Evolutionary conservation across 2,113 vertebrate genomes (phyloP).

Genomic region (Pungitius pungitius): DNA sequence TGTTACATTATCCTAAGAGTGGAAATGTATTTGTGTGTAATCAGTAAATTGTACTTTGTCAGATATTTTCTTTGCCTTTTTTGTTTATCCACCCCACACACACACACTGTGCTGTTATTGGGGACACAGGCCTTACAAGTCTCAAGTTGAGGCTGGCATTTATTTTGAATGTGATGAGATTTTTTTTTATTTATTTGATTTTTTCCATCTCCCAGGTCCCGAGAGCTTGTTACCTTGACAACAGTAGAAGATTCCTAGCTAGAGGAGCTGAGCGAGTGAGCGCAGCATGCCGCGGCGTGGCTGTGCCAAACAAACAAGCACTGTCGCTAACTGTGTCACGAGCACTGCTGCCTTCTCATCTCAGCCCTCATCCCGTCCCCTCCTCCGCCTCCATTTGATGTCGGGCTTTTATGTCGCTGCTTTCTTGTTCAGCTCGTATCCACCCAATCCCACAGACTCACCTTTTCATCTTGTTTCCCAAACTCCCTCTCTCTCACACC

Average conservation of each 20-base stretch:
- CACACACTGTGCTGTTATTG: constrained; percentile 2
- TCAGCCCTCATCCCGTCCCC: constrained; percentile 31
- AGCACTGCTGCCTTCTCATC: constrained; percentile 64
- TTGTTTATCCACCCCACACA: neutral
- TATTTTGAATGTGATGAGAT: constrained; percentile 69
- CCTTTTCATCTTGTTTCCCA: constrained; percentile 18
- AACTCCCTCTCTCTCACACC: neutral
- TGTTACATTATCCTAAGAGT: neutral
- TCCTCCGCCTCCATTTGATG: constrained; percentile 49
- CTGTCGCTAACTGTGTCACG: constrained; percentile 77
- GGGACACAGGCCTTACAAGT: constrained; percentile 31
- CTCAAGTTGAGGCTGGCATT: constrained; percentile 62
- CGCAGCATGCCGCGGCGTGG: constrained; percentile 61
- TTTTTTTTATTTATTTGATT: constrained; percentile 50
- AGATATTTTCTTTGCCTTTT: too few species aligned
- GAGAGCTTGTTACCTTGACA: constrained; percentile 83
- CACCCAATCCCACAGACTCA: constrained; percentile 29
- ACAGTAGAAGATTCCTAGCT: constrained; percentile 75
- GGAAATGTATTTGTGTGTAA: neutral
- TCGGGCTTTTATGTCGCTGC: constrained; percentile 50
- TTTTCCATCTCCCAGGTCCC: constrained; percentile 28
- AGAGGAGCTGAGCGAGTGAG: constrained; percentile 64
- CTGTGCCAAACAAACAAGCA: constrained; percentile 76
- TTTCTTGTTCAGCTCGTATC: constrained; percentile 39
- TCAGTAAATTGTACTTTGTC: constrained; percentile 2